A percentile compares a stretch with the other conserved stretches of the same genome.
Evolutionary conservation across 30 jellyfish, hydroid and myxozoan genomes (phyloP).

Genomic region (Kudoa iwatai): DNA sequence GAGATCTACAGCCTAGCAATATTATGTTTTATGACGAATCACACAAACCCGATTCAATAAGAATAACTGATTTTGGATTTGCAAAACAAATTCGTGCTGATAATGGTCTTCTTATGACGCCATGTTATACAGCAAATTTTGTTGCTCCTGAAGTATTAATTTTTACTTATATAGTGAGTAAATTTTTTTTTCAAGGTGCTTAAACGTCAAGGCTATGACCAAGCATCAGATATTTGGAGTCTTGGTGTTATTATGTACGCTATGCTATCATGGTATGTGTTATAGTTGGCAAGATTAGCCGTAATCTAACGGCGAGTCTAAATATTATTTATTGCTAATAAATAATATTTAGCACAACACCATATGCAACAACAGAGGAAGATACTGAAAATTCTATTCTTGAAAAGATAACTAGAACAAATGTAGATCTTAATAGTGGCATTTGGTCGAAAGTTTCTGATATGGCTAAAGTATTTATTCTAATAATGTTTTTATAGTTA

Average conservation of each 20-base stretch:
- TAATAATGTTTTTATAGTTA: not conserved
- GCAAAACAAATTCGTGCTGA: constrained; percentile 97
- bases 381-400: constrained; percentile 24
- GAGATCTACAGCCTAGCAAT: constrained; percentile 75
- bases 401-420: constrained; percentile 20
- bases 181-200: constrained; percentile 9
- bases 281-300: not conserved
- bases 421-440: constrained; percentile 15
- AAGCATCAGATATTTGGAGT: constrained; percentile 90
- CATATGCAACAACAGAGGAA: constrained; percentile 61
- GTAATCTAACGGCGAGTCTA: not conserved
- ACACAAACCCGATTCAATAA: constrained; percentile 31
- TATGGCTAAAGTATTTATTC: constrained; percentile 12
- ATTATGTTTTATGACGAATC: constrained; percentile 38
- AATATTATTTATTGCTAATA: too few relatives aligned
- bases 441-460: constrained; percentile 45
- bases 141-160: constrained; percentile 95
- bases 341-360: constrained; percentile 34
- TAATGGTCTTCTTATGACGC: constrained; percentile 86
- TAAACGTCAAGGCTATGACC: constrained; percentile 80
- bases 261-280: constrained; percentile 56
- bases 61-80: constrained; percentile 84
- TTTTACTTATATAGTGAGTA: too few relatives aligned
- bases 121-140: constrained; percentile 79
- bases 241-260: constrained; percentile 50